A percentile compares a stretch with the other conserved stretches of the same genome.
Evolutionary conservation across 2,888 invertebrate genomes (phyloP).

Genomic region (Tuberolachnus salignus): DNA sequence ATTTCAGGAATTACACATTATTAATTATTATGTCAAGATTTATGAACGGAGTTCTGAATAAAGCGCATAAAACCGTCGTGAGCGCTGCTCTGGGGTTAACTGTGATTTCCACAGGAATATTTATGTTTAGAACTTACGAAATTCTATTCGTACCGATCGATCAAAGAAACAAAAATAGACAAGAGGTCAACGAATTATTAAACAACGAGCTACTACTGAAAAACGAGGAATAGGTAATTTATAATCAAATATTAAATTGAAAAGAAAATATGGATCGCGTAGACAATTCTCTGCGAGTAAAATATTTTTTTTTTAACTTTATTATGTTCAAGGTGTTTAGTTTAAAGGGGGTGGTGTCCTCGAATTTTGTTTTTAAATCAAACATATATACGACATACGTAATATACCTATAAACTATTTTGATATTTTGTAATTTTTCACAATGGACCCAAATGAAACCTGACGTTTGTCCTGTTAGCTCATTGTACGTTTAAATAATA

Average conservation of each 20-base stretch:
- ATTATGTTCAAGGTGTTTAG: no score
- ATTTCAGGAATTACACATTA: no score
- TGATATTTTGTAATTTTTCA: no score
- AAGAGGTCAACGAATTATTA: conserved; percentile 40
- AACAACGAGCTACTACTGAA: conserved; percentile 30
- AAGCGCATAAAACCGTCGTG: conserved; percentile 36
- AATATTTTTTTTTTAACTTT: no score
- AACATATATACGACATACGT: neutral
- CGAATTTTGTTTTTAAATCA: neutral
- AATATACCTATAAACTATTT: neutral
- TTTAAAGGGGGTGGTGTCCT: no score
- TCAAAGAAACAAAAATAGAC: conserved; percentile 22
- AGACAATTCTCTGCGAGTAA: no score
- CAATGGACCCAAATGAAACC: no score
- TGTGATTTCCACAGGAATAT: conserved; percentile 33
- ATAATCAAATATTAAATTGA: no score
- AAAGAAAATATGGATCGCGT: no score
- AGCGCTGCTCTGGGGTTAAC: conserved; percentile 33
- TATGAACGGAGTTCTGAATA: conserved; percentile 35
- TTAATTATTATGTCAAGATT: conserved; percentile 39
- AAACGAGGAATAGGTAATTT: conserved; percentile 37
- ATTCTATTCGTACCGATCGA: conserved; percentile 43
- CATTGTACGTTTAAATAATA: no score
- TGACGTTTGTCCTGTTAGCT: no score
- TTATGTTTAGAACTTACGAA: conserved; percentile 33